A percentile compares a stretch with the other conserved stretches of the same genome.
Evolutionary conservation across 2,888 invertebrate genomes (phyloP).

Genomic region (Lamellibrachia columna): DNA sequence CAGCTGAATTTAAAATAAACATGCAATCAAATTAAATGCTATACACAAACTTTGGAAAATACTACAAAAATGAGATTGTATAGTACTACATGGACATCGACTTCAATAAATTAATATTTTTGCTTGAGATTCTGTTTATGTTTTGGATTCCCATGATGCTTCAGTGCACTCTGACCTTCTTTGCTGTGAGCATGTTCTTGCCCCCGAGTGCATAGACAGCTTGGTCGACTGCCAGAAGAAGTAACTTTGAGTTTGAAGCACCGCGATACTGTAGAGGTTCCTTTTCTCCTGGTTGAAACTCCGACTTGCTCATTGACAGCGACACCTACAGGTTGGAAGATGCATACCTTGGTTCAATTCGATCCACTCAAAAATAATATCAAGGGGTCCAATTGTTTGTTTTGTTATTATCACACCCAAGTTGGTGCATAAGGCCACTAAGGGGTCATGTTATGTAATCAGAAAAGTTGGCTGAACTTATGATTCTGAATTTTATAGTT

Average conservation of each 20-base stretch:
- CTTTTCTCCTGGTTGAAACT: conserved; percentile 40
- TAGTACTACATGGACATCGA: too few relatives aligned
- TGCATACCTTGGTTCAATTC: background rate
- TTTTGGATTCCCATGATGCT: background rate
- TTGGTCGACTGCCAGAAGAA: conserved; percentile 51
- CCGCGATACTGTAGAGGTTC: conserved; percentile 43
- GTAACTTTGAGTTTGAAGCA: conserved; percentile 43
- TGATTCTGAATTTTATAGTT: background rate
- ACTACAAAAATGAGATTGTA: too few relatives aligned
- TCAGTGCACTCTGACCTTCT: conserved; percentile 40
- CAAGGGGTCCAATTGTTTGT: too few relatives aligned
- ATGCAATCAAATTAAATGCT: background rate
- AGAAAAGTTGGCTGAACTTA: background rate
- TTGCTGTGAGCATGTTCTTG: conserved; percentile 42
- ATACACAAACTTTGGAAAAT: too few relatives aligned
- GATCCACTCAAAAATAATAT: background rate
- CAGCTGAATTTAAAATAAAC: conserved; percentile 41
- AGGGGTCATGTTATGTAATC: background rate
- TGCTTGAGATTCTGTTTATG: background rate
- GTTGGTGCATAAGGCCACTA: background rate
- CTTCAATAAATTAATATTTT: background rate
- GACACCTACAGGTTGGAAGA: conserved; percentile 5
- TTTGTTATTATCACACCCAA: too few relatives aligned
- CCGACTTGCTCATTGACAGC: background rate
- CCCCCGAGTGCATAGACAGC: conserved; percentile 49